Conservation (phyloP, 2,113 vertebrate species). For the Zosterops hypoxanthus region DNA sequence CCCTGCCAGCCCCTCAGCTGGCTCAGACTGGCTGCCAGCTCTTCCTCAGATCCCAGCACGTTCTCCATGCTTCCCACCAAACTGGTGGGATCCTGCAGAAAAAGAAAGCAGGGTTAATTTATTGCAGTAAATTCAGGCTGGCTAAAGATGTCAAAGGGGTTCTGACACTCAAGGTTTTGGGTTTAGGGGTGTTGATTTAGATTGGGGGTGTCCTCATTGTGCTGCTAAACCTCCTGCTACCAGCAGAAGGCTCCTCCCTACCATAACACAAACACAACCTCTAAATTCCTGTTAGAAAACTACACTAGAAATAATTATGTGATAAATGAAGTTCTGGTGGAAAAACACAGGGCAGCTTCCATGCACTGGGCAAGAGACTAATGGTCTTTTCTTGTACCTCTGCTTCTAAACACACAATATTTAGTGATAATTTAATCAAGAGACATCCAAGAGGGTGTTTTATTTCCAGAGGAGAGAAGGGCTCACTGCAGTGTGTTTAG, state of each 20-base stretch:
- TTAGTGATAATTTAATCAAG: neutral
- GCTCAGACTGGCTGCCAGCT: neutral
- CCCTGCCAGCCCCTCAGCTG: neutral
- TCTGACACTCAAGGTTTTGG: neutral
- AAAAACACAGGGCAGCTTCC: neutral
- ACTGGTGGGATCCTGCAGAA: constrained; percentile 35
- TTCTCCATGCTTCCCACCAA: constrained; percentile 37
- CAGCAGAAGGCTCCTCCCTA: neutral
- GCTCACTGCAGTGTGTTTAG: neutral
- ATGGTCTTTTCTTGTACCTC: neutral
- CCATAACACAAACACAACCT: neutral
- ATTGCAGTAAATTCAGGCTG: neutral
- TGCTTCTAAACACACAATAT: neutral
- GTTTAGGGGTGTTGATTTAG: neutral
- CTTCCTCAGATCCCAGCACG: neutral
- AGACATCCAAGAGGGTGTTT: neutral
- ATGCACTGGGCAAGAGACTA: neutral
- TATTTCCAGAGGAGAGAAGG: neutral
- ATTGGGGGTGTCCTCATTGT: neutral
- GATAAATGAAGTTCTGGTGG: neutral
- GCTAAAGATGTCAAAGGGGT: neutral
- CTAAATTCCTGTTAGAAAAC: neutral
- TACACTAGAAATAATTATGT: neutral
- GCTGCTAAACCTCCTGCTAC: neutral
- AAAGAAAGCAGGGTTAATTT: neutral